Conservation (phyloP, 2,113 vertebrate genomes). For the Melierax canorus region DNA sequence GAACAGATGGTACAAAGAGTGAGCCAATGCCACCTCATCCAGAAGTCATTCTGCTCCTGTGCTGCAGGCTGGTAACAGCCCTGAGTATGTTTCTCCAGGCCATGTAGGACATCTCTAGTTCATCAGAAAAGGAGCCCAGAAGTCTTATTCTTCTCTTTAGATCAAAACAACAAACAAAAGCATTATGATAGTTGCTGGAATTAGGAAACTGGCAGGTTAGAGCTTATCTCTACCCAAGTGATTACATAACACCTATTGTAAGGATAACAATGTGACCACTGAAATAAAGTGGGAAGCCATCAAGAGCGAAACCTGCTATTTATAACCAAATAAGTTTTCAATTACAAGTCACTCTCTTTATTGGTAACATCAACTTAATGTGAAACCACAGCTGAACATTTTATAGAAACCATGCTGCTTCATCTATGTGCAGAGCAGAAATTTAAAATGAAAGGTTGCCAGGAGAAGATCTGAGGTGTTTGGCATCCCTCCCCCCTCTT, state of each 20-base stretch:
- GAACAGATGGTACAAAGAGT: neutral
- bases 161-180: neutral
- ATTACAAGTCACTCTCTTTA: neutral
- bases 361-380: neutral
- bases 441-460: neutral
- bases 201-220: neutral
- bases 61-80: neutral
- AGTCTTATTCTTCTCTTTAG: neutral
- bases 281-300: neutral
- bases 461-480: conserved; percentile 26
- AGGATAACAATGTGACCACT: neutral
- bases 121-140: neutral
- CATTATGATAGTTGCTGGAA: neutral
- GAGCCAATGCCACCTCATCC: neutral
- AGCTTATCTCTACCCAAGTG: neutral
- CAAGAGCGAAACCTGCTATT: neutral
- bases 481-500: neutral
- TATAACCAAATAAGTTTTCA: neutral
- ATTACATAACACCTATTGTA: neutral
- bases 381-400: conserved; percentile 18
- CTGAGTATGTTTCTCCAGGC: neutral
- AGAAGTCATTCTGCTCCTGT: neutral
- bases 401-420: neutral
- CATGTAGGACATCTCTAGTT: neutral
- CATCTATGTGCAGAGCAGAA: neutral